phyloP scores from a whole-genome alignment of 2,113 vertebrate species.

The Ranitomeya variabilis region DNA sequence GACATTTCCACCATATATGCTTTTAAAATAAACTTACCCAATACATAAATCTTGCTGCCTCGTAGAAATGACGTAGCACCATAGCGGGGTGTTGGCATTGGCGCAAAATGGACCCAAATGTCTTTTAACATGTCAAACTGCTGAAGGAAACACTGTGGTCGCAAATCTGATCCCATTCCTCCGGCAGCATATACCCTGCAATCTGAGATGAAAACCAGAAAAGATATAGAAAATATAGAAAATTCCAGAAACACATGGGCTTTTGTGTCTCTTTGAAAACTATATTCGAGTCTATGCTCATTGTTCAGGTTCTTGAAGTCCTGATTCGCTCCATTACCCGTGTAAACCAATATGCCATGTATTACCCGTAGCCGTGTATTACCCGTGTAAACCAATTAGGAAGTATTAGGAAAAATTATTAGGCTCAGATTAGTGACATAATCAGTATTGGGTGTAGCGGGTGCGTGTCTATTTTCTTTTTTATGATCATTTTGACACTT shows the following conservation, averaged over 20 bases:
- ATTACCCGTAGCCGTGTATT: background rate
- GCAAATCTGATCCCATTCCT: constrained; percentile 92
- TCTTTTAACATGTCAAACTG: constrained; percentile 96
- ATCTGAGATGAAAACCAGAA: constrained; percentile 69
- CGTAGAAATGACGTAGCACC: constrained; percentile 85
- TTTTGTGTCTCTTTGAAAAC: background rate
- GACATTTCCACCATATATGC: too few relatives aligned
- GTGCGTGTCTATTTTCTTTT: background rate
- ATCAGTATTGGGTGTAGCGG: background rate
- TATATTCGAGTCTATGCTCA: background rate
- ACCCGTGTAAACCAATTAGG: background rate
- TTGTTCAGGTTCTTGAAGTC: background rate
- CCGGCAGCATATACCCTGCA: constrained; percentile 87
- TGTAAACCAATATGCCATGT: background rate
- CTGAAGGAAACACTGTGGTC: constrained; percentile 89
- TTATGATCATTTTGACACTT: background rate
- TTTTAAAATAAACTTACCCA: constrained; percentile 72
- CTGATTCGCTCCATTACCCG: background rate
- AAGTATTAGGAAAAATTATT: too few relatives aligned
- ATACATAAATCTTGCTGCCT: constrained; percentile 90
- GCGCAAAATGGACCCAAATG: constrained; percentile 90
- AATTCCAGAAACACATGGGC: too few relatives aligned
- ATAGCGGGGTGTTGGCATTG: constrained; percentile 92
- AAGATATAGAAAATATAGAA: background rate
- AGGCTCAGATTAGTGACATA: too few relatives aligned